phyloP scores from a whole-genome alignment of 2,113 vertebrate species.

The Myiozetetes cayanensis region DNA sequence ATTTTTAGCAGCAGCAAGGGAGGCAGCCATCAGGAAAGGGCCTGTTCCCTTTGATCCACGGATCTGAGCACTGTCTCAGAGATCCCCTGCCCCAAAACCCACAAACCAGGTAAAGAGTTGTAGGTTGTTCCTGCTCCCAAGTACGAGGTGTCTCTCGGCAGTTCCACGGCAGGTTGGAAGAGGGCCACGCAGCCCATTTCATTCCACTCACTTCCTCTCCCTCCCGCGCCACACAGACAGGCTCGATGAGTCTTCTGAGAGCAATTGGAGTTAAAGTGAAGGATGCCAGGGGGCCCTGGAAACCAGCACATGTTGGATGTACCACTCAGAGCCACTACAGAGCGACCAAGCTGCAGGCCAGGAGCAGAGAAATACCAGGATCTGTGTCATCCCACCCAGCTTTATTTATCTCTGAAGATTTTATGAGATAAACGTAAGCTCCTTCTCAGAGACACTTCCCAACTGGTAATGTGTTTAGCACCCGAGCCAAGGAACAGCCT shows the following conservation, averaged over 20 bases:
- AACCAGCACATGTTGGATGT: background rate
- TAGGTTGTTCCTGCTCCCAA: background rate
- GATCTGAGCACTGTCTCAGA: background rate
- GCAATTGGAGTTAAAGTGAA: slow-evolving; percentile 12
- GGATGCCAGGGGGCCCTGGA: background rate
- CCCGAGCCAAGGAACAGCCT: background rate
- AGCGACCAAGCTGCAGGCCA: background rate
- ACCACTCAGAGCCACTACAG: accelerated
- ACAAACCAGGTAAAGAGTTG: background rate
- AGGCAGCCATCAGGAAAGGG: background rate
- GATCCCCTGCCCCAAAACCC: background rate
- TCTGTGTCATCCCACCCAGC: background rate
- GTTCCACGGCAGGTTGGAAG: background rate
- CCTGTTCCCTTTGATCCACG: background rate
- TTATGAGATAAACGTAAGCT: background rate
- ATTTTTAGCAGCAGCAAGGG: slow-evolving; percentile 10
- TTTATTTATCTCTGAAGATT: background rate
- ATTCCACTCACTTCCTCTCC: slow-evolving; percentile 30
- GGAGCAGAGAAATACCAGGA: background rate
- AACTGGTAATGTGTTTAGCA: background rate
- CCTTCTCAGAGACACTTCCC: background rate
- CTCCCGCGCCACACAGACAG: background rate
- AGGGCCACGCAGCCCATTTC: background rate
- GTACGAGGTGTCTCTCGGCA: background rate
- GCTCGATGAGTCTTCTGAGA: slow-evolving; percentile 33